Evolutionary conservation across 2,113 vertebrate genomes (phyloP), one percentile per base, ranked within the genome.

Genomic region (Pleuronectes platessa): DNA sequence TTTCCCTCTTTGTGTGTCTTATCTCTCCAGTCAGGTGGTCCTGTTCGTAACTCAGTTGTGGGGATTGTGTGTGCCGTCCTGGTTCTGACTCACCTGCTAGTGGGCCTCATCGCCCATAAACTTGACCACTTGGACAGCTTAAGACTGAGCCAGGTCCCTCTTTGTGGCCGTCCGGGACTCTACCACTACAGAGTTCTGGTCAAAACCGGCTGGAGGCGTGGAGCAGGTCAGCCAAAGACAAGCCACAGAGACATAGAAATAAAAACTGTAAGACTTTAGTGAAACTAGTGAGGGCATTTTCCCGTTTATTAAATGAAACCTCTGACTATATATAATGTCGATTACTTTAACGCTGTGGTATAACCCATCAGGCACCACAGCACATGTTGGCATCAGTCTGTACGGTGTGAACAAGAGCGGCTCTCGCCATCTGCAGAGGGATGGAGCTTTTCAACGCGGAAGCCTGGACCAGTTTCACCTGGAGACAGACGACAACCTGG

Each of bases 391-490:
- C 76, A 92, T 96, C 82, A 89, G 90, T 76, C 83, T 96, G 61
- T 92, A 94, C 23, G 95, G 95, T 1, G 76, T 93, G 75, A 94
- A 87, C 81, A 94, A 93, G 85, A 96, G 95, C 53, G 94, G 95
- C 11, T 90, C 93, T 5, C 94, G 91, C 10, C 94, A 95, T 76
- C 91, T 96, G 82, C 93, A 92, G 73, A 87, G 90, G 54, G 85
- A 93, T 2, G 94, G 94, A 54, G 94, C 94, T 8, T 95, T 96
- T 78, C 93, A 92, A 68, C 92, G 91, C 1, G 94, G 93, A 15
- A 61, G 89, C 56, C 85, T 95, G 68, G 94, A 96, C 71, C 92
- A 93, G 78, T 96, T 95, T 85, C 94, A 95, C 67, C 66, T 96
- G 72, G 95, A 95, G 90, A 95, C 93, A 0, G 92, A 95, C 12